Evolutionary conservation across 2,797 vertebrate species (phyloP).

Genomic region (Eulemur coronatus): DNA sequence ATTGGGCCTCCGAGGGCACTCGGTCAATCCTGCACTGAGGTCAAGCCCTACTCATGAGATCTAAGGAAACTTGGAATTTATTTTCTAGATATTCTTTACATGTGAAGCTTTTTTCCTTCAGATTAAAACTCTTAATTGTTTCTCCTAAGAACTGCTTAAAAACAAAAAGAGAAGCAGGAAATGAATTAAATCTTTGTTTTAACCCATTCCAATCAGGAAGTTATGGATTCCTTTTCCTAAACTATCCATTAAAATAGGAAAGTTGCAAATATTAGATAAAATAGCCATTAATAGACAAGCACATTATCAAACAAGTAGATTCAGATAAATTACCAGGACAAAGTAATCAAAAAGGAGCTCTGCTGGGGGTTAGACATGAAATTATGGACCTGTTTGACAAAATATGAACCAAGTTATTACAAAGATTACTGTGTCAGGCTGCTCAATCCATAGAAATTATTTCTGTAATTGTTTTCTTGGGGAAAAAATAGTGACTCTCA

Average conservation of each 20-base stretch:
- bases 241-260: neutral
- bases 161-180: constrained; percentile 13
- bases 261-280: neutral
- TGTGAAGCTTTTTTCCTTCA: neutral
- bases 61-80: neutral
- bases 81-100: neutral
- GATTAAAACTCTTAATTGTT: constrained; percentile 24
- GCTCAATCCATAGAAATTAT: neutral
- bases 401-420: constrained; percentile 9
- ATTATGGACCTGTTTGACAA: constrained; percentile 1
- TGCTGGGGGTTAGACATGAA: neutral
- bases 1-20: neutral
- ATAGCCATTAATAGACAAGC: neutral
- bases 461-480: neutral
- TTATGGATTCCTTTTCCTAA: constrained; percentile 33
- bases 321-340: neutral
- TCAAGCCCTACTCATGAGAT: neutral
- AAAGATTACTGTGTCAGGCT: neutral
- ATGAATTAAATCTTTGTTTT: neutral
- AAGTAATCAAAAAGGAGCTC: constrained; percentile 11
- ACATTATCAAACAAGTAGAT: neutral
- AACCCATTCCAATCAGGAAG: neutral
- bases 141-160: constrained; percentile 21
- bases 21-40: neutral
- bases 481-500: constrained; percentile 17